Base-by-base conservation (phyloP, 2,797 vertebrate species). In the Protosalanx chinensis region DNA sequence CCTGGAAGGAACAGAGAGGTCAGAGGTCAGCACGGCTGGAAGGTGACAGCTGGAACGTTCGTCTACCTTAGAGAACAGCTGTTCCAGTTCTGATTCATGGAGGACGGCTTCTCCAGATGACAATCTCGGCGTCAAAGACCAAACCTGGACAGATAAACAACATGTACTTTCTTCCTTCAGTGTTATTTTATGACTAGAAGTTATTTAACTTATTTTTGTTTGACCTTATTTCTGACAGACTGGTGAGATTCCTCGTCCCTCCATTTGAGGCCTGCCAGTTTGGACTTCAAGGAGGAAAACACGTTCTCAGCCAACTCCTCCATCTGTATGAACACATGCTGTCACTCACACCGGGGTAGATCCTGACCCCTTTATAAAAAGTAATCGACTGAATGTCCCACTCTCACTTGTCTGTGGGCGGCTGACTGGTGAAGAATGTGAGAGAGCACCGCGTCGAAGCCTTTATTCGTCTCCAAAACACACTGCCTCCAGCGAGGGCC, bases 401-500 rank as follows among this genome's bases (percentile, higher is more conserved):
- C 32, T 29, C 76, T 84, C 72, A 91, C 92, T 84, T 91, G 86
- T 78, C 32, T 69, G 32, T 80, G 80, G 33, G 79, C 76, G 10
- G 71, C 84, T 53, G 66, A 81, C 27, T 90, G 69, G 51, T 71
- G 79, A 70, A 93, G 73, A 46, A 89, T 75, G 58, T 88, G 80
- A 56, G 68, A 73, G 20, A 94, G 82, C 33, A 92, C 82, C 0
- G 56, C 46, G 20, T 87, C 81, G 82, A 94, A 94, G 8, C 90
- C 90, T 82, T 73, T 85, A 72, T 91, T 83, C 0, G 91, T 92
- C 76, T 91, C 86, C 68, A 84, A 71, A 61, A 93, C 74, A 64
- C 93, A 94, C 30, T 68, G 80, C 85, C 68, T 85, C 93, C 93
- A 94, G 60, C 85, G 91, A 72, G 91, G 91, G 5, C 68, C 76